phyloP scores from a whole-genome alignment of 2,113 vertebrate genomes.

The Numida meleagris region DNA sequence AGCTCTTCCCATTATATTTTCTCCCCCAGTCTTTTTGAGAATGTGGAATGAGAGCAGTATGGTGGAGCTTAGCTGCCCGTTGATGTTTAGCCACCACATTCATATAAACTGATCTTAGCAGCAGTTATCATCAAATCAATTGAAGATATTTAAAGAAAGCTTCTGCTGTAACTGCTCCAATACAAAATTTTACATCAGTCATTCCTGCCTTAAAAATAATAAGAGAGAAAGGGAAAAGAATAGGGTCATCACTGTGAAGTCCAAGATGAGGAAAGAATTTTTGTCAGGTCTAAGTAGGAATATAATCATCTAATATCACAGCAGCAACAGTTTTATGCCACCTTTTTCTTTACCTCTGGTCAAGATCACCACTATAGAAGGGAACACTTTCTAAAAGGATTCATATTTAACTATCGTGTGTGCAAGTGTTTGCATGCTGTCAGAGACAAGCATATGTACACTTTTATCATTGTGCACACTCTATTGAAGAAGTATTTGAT shows the following conservation, averaged over 20 bases:
- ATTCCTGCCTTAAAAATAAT: not conserved
- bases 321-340: not conserved
- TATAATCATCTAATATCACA: not conserved
- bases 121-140: not conserved
- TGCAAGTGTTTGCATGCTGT: not conserved
- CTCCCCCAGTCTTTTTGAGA: not conserved
- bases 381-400: not conserved
- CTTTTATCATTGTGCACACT: fast-evolving
- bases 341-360: not conserved
- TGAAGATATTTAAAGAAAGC: not conserved
- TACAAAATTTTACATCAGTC: not conserved
- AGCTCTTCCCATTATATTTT: not conserved
- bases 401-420: not conserved
- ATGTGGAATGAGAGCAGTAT: not conserved
- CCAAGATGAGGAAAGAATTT: not conserved
- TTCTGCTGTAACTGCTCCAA: not conserved
- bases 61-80: not conserved
- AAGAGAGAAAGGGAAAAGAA: not conserved
- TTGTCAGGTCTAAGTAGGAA: not conserved
- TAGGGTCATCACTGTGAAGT: not conserved
- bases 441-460: not conserved
- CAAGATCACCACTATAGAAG: not conserved
- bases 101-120: not conserved
- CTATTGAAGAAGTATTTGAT: not conserved
- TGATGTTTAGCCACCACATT: not conserved